Base-by-base conservation (phyloP, 2,888 invertebrate genomes). In the Prostheceraeus crozeri region DNA sequence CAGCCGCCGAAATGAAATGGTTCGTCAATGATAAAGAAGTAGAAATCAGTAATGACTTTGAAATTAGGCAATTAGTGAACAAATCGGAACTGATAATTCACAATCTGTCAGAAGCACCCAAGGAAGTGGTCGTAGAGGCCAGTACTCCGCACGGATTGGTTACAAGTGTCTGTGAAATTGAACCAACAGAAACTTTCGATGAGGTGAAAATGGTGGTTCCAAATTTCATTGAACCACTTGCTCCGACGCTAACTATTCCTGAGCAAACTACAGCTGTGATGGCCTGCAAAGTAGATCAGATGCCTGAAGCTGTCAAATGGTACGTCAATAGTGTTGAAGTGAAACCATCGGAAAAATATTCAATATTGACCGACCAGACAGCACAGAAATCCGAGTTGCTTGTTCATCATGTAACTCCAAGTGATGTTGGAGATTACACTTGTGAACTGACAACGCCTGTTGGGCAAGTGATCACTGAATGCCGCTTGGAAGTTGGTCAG, bases 361-460 rank as follows among this genome's bases (percentile, higher is more conserved):
- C 70, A 83, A 85, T 57, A 70, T 84, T n/a, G n/a, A 84, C 0
- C 76, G 88, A 11, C 86, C 87, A 67, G 86, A 88, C 73, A 86
- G 85, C 31, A 14, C 28, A 55, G 23, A n/a, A 36, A 2, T 55
- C 55, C 10, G 55, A 55, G 11, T 21, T 55, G n/a, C 28, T 21
- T n/a, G 40, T 55, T 46, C 55, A 21, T 14, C 23, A 35, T 3
- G 55, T 36, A 16, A 36, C 31, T 14, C 55, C 40, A 6, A 40
- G 36, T 3, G 55, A 55, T 23, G 40, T 33, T 19, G 55, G 55
- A 35, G 25, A 28, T 11, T 55, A 55, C 48, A 28, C 30, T 31
- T 33, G 31, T n/a, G 55, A 55, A 36, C 35, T 36, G 11, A 33
- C 55, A 11, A 45, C 55, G 3, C 36, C 55, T 14, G 23, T 55